Conservation (phyloP, 2,888 invertebrate species). For the Aplocera efformata region DNA sequence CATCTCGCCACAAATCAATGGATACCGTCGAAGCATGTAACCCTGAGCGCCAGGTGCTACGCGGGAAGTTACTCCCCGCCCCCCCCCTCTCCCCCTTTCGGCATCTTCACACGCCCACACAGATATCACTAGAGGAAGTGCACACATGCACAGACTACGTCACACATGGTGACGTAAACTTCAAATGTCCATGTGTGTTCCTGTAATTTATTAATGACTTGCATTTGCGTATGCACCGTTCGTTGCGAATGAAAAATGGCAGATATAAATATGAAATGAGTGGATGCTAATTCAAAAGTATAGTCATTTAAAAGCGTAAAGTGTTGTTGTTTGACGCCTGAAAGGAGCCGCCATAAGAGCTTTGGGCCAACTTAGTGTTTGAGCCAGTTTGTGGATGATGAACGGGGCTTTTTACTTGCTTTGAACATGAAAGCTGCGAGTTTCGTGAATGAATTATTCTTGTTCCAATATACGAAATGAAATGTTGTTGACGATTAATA, state of each 20-base stretch:
- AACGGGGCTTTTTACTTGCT: conserved; percentile 21
- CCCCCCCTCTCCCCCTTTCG: conserved; percentile 24
- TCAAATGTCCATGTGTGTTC: conserved; percentile 57
- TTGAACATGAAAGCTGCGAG: conserved; percentile 16
- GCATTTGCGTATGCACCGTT: conserved; percentile 69
- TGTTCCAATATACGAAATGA: background rate
- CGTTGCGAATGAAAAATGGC: conserved; percentile 66
- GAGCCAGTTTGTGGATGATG: conserved; percentile 21
- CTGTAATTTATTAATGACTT: conserved; percentile 72
- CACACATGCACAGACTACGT: conserved; percentile 34
- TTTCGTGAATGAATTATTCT: conserved; percentile 15
- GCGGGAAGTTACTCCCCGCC: conserved; percentile 64
- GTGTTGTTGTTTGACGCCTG: conserved; percentile 41
- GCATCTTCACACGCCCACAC: conserved; percentile 47
- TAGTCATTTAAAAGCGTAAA: conserved; percentile 47
- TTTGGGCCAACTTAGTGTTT: conserved; percentile 31
- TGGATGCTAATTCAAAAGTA: conserved; percentile 63
- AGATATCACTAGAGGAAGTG: conserved; percentile 50
- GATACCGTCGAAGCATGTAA: conserved; percentile 65
- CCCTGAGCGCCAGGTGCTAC: conserved; percentile 76
- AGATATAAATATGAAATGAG: conserved; percentile 64
- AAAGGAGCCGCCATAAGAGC: conserved; percentile 41
- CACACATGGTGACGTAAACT: conserved; percentile 48
- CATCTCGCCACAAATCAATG: conserved; percentile 73
- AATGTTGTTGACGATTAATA: background rate